Base-by-base conservation (phyloP, 2,888 invertebrate genomes). In the Acleris emargana region DNA sequence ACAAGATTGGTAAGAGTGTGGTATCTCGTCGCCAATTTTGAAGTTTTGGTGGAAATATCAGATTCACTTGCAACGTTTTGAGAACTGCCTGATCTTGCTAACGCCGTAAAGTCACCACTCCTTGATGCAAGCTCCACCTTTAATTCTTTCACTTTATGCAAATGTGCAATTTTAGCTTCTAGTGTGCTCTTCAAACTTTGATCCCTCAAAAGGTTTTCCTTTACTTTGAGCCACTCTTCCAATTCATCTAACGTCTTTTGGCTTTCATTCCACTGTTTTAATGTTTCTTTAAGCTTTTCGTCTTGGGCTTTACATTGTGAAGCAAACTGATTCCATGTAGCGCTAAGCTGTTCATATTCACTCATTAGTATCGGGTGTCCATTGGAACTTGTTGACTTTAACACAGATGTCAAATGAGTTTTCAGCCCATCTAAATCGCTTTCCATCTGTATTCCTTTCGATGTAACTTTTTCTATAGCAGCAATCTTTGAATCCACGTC, bases 101-200 rank as follows among this genome's bases (percentile, higher is more conserved):
- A 93, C 22, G 94, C 93, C 67, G 94, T 93, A 68, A 97, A 95
- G 52, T 96, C 95, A 4, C 93, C 88, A 52, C 94, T 94, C 78
- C 96, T 96, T 0, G 94, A 91, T 3, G 92, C 80, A 55, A 98
- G 95, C 77, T 96, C 97, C 67, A 93, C 93, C 76, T 96, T 95
- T 64, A 97, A 91, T 53, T 93, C 92, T 72, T 95, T 95, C 0
- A 98, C 91, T 83, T 97, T 97, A 62, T 95, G 94, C 60, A 97
- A 89, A 84, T 98, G 97, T 9, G 93, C 93, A 69, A 94, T 93
- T 86, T 99, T 99, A 2, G 97, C 94, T 72, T 97, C 97, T 42
- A 97, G 94, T 4, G 96, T 97, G 77, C 95, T 97, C 84, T 97
- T 97, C 2, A 98, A 93, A 72, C 97, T 97, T 85, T 97, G 97